Base-by-base conservation (phyloP, 2,113 vertebrate species). In the Microcebus jonahi region DNA sequence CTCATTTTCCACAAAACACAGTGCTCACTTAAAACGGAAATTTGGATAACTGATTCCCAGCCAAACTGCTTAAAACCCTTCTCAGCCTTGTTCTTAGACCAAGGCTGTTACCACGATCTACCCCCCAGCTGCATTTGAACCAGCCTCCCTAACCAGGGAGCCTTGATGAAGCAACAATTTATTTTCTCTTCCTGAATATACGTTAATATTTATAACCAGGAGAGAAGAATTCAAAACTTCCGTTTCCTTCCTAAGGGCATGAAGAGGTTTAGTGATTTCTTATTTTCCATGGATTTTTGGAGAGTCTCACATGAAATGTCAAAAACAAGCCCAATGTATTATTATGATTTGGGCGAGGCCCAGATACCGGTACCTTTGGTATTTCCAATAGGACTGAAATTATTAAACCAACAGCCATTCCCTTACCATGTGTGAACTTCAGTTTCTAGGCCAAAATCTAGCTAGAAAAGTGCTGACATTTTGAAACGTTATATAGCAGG, bases 351-450 rank as follows among this genome's bases (percentile, higher is more conserved):
- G 92, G 92, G 81, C 7, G 42, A 53, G 23, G 70, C 81, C 92
- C 67, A 92, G 84, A 27, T 31, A 96, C 14, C 1, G 84, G 23
- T 31, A 96, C 14, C 1, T 5, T 50, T 88, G 68, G 36, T 95
- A 95, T 97, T 96, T 98, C 87, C 80, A 90, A 67, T 63, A 90
- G 84, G 55, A 67, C 65, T 95, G 84, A 97, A 88, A 88, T 90
- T 81, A 84, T 95, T 97, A 95, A 96, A 94, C 63, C 63, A 88
- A 94, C 3, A 61, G 63, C 9, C 75, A 50, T 90, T 92, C 81
- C 67, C 34, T 95, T 71, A 92, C 55, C 70, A 90, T 92, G 65
- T 96, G 92, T 90, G 94, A 97, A 96, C 90, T 95, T 97, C 70
- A 55, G 87, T 95, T 86, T 97, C 53, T 61, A 97, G 92, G 94